Conservation (phyloP, 2,797 vertebrate species). For the Mico argentatus region DNA sequence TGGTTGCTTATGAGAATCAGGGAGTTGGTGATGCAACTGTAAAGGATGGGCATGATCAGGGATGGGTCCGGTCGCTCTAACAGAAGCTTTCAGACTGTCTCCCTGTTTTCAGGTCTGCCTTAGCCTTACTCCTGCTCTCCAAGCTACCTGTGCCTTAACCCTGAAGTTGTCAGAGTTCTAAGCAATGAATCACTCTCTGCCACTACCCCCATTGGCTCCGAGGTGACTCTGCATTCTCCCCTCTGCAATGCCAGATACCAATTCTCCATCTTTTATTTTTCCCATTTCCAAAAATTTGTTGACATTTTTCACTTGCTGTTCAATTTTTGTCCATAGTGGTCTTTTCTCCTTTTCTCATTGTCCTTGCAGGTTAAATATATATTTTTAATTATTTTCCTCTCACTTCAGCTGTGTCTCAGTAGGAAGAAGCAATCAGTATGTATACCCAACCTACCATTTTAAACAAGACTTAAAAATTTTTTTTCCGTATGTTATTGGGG, state of each 20-base stretch:
- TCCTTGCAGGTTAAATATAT: background rate
- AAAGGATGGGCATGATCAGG: background rate
- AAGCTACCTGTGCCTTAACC: background rate
- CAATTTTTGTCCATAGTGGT: background rate
- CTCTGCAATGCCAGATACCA: background rate
- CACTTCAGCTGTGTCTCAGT: background rate
- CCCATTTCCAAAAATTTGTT: background rate
- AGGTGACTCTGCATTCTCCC: background rate
- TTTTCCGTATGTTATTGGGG: background rate
- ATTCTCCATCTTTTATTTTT: background rate
- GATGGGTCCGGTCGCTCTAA: background rate
- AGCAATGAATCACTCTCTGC: background rate
- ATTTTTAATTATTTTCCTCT: background rate
- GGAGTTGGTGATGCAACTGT: background rate
- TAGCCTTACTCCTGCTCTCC: background rate
- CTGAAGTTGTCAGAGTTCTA: background rate
- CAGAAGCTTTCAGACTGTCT: background rate
- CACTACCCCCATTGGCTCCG: rapidly evolving
- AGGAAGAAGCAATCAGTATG: background rate
- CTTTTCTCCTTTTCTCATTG: background rate
- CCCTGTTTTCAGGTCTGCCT: background rate
- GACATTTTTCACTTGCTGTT: background rate
- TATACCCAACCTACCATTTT: background rate
- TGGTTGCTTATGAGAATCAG: background rate
- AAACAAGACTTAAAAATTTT: background rate